Conservation (phyloP, 2,797 vertebrate species). For the Peromyscus eremicus region DNA sequence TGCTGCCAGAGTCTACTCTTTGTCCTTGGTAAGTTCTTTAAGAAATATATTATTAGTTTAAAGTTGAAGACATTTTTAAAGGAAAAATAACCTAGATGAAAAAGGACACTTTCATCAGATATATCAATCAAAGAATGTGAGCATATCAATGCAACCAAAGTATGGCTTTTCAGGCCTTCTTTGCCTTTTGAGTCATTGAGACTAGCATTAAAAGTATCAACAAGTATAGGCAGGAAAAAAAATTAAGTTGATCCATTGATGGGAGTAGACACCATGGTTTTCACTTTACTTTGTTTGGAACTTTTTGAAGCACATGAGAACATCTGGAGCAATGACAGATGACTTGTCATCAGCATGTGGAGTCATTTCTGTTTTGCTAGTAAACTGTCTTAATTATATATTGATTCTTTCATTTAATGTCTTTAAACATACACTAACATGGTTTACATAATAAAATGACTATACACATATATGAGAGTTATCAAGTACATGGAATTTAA, state of each 20-base stretch:
- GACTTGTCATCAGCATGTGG: neutral
- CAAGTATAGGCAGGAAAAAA: neutral
- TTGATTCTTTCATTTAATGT: neutral
- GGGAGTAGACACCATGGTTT: neutral
- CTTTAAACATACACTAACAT: neutral
- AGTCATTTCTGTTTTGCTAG: neutral
- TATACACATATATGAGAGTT: neutral
- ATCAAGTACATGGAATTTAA: neutral
- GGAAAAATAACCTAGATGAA: neutral
- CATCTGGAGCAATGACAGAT: neutral
- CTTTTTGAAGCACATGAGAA: neutral
- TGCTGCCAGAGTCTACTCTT: slow-evolving; percentile 7
- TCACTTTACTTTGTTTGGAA: neutral
- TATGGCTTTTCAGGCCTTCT: neutral
- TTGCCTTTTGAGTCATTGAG: neutral
- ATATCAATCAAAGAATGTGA: neutral
- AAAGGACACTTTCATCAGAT: neutral
- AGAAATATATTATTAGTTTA: neutral
- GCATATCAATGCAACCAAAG: neutral
- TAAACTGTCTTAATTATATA: neutral
- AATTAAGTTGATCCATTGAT: neutral
- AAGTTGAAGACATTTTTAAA: slow-evolving; percentile 14
- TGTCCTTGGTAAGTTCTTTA: neutral
- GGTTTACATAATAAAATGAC: neutral
- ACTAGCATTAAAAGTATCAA: slow-evolving; percentile 6